A percentile compares a stretch with the other conserved stretches of the same genome.
Evolutionary conservation across 2,113 vertebrate species (phyloP).

Genomic region (Sphaerodactylus townsendi): DNA sequence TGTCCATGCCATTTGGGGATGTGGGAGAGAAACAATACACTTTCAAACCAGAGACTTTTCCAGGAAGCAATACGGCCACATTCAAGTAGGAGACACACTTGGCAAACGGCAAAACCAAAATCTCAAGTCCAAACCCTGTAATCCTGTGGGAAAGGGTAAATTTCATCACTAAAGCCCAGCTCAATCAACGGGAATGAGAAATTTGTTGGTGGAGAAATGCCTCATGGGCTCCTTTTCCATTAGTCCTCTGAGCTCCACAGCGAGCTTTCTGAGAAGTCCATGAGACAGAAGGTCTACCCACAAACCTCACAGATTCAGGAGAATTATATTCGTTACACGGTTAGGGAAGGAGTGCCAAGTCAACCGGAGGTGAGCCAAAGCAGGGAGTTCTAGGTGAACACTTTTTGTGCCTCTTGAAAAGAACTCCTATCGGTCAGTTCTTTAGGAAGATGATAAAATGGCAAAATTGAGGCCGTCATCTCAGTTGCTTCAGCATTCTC

Average conservation of each 20-base stretch:
- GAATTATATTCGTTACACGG: not conserved
- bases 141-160: not conserved
- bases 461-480: not conserved
- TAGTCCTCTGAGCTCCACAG: slow-evolving; percentile 2
- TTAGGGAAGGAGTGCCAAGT: not conserved
- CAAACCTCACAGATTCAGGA: not conserved
- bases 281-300: not conserved
- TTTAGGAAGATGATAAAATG: not conserved
- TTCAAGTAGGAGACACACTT: not conserved
- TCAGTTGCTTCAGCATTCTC: not conserved
- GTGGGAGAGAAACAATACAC: not conserved
- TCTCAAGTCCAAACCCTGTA: not conserved
- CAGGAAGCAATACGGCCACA: not conserved
- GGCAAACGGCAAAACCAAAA: not conserved
- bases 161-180: not conserved
- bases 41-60: not conserved
- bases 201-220: not conserved
- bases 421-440: not conserved
- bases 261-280: slow-evolving; percentile 19
- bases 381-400: no score
- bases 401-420: not conserved
- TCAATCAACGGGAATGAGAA: not conserved
- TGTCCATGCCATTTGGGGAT: not conserved
- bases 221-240: not conserved
- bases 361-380: not conserved